Base-by-base conservation (phyloP, 2,888 invertebrate species). In the Limnephilus lunatus region DNA sequence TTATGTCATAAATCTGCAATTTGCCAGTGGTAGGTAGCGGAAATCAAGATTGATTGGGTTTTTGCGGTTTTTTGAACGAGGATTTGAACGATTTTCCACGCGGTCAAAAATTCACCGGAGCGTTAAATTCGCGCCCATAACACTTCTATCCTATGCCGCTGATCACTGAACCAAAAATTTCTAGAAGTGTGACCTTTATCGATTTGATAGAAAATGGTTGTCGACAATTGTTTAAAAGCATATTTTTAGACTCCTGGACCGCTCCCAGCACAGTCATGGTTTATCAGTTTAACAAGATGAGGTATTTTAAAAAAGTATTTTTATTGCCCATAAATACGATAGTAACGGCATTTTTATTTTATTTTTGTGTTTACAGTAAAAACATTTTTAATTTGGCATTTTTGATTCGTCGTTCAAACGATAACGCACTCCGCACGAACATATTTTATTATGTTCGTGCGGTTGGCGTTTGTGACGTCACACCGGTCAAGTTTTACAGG, bases 61-160 rank as follows among this genome's bases (percentile, higher is more conserved):
- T 68, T 53, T 53, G 53, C 53, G 53, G 15, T 53, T 53, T 68
- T 68, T 68, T 9, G 25, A 7, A n/a, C 3, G 31, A 25, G 83
- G 19, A n/a, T 86, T 85, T 44, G 86, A 30, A n/a, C 48, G 44
- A 86, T 86, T 86, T 86, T 86, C 48, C 9, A 48, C 86, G 86
- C 86, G 44, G 86, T 86, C 44, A 44, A 39, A 86, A 48, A 44
- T 14, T 44, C 30, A 48, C 2, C 86, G 9, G n/a, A 86, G 39
- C 86, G 86, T 86, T 9, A 86, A 86, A 86, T 86, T 86, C 5
- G 83, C 83, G 35, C 35, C 32, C 3, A 25, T n/a, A 25, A 25
- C 31, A 32, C 4, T 31, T 32, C 9, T 19, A 68, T 68, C 68
- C 68, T 68, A n/a, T 7, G 68, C 68, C 25, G 9, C 25, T 25